Evolutionary conservation across 1,140 invertebrate species (phyloP), one percentile per base, ranked within the genome.

Genomic region (Pemphigus obesinymphae): DNA sequence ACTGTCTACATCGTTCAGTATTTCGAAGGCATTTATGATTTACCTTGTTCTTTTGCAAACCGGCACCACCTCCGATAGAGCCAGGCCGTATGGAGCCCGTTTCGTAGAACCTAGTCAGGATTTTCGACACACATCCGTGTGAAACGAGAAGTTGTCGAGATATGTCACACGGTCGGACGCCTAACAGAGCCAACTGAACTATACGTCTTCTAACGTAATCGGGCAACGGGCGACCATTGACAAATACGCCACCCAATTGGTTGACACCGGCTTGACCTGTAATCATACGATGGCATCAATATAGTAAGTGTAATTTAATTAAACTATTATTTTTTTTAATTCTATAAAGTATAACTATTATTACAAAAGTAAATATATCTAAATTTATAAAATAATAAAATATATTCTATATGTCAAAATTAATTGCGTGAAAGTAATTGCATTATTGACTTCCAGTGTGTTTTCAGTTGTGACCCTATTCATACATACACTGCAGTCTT

Each of bases 51-150:
- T 80, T 80, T 61, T 80, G 76, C 13, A 80, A 80, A 29, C 76
- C 76, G 20, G 70, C 76, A 53, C 94, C 94, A 26, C n/a, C n/a
- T n/a, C 94, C 94, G 84, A 97, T 96, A 31, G 94, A 95, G 29
- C 95, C 95, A 1, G 95, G 96, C 85, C 95, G 90, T 80, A 97
- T 96, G 63, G 94, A 96, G 1, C 95, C 96, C 10, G 96, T 97
- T 88, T 97, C 95, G 86, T 97, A 98, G 89, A 97, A 99, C 82
- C 97, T 90, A 4, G 96, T 98, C 15, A 99, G 90, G 83, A 99
- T 99, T 89, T 99, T 99, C 15, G 95, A 97, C n/a, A 97, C 95
- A 85, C 92, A 93, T 83, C 97, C 97, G 86, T 99, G 97, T 0
- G 96, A 98, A 10, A 99, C 97, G 15, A 97, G 90, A 37, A 99